Percentiles rank a stretch among this genome's conserved stretches.
phyloP scores from a whole-genome alignment of 2,797 vertebrate genomes.

The Eulemur albifrons region DNA sequence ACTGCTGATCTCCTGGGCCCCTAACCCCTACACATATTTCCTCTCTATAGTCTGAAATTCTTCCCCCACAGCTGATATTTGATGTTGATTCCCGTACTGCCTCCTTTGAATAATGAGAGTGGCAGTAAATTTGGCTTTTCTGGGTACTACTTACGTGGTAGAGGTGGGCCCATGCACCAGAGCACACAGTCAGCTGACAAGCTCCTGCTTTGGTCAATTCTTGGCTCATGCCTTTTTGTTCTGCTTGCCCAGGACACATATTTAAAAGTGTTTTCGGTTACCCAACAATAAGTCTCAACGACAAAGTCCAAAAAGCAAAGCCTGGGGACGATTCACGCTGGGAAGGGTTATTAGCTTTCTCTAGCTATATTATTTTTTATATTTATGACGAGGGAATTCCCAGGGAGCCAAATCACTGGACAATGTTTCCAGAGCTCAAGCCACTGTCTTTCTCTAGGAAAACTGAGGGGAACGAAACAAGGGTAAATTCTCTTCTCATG shows the following conservation, averaged over 20 bases:
- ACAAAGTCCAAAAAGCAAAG: background rate
- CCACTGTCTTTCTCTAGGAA: background rate
- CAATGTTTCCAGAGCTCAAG: constrained; percentile 14
- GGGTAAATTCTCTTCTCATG: background rate
- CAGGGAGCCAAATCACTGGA: background rate
- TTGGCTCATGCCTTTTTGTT: background rate
- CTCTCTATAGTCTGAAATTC: background rate
- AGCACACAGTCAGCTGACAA: background rate
- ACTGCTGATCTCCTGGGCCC: background rate
- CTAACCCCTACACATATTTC: background rate
- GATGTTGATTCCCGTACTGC: background rate
- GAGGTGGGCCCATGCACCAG: background rate
- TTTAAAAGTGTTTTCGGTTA: background rate
- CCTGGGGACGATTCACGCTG: background rate
- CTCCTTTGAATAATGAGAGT: background rate
- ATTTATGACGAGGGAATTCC: background rate
- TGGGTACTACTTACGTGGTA: background rate
- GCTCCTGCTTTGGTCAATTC: background rate
- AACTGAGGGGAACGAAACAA: background rate
- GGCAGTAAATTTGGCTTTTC: background rate
- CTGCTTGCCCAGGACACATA: background rate
- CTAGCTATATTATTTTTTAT: background rate
- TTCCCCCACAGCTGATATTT: background rate
- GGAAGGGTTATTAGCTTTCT: background rate
- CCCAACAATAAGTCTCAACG: background rate